Evolutionary conservation across 1,140 invertebrate species (phyloP), one percentile per base, ranked within the genome.

Genomic region (Temnothorax nylanderi): DNA sequence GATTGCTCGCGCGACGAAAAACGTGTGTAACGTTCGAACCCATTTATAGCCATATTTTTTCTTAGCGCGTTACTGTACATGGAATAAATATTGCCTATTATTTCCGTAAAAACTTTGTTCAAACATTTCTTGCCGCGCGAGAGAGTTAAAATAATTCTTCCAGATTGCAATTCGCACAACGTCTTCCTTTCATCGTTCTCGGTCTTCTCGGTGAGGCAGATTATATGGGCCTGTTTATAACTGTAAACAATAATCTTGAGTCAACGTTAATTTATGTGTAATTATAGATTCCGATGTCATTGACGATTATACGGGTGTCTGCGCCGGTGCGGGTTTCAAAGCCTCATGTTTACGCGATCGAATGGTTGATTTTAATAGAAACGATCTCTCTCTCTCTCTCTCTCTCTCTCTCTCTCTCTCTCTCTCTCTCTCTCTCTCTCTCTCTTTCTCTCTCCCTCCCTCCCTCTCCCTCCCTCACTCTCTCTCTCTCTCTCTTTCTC

Each of bases 11-110:
- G 16, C 26, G 44, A 74, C 51, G 56, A 78, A 26, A 21, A 69
- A 71, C 26, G 37, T 72, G 34, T 16, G 34, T 16, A 56, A 71
- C 34, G 8, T 56, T 62, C 62, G 1, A 60, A 34, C 21, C 26
- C 54, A 62, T 89, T 89, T 84, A n/a, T 84, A 89, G 44, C 32
- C 49, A 84, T 26, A 18, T 78, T 90, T 89, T 90, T 76, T 90
- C 64, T 56, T 89, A 90, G 37, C 13, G 7, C 37, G 41, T 80
- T 78, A 80, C 71, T 89, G 56, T 87, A 80, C 26, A 76, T 75
- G 74, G 37, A 87, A 89, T 90, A 90, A 90, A 87, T 58, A 37
- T 54, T 67, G 37, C 75, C 76, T 71, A 86, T 81, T 69, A 60
- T 75, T 69, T 67, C 8, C 18, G 51, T 54, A 51, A 2, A 26